Percentiles rank a stretch among this genome's conserved stretches.
Evolutionary conservation across 2,888 invertebrate species (phyloP).

Genomic region (Schizaphis graminum): DNA sequence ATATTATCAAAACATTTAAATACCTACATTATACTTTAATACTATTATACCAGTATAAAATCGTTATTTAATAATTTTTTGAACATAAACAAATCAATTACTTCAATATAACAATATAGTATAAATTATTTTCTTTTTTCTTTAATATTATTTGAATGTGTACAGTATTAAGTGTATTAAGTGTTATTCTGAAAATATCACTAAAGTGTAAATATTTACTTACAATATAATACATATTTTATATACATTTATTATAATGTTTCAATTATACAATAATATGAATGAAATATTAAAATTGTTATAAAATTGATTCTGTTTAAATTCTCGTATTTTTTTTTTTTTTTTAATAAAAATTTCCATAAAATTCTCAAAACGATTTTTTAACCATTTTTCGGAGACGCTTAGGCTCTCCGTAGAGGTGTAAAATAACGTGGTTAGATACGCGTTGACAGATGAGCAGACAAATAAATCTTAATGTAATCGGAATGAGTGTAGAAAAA

Average conservation of each 20-base stretch:
- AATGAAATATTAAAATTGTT: not conserved
- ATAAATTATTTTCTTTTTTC: not conserved
- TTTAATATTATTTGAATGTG: not conserved
- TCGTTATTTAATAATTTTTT: no score
- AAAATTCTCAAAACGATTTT: not conserved
- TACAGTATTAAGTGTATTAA: not conserved
- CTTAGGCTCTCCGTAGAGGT: not conserved
- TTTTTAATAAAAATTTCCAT: not conserved
- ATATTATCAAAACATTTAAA: not conserved
- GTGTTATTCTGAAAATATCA: not conserved
- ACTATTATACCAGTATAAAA: not conserved
- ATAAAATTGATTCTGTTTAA: not conserved
- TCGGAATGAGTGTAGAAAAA: constrained; percentile 28
- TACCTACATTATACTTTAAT: not conserved
- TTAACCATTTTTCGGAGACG: not conserved
- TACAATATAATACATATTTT: no score
- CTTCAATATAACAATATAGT: no score
- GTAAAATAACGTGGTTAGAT: constrained; percentile 33
- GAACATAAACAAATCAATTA: no score
- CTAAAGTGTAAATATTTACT: no score
- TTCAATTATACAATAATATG: not conserved
- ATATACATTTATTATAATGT: not conserved
- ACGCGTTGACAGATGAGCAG: constrained; percentile 42
- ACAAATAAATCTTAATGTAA: constrained; percentile 53
- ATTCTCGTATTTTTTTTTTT: not conserved